A percentile compares a stretch with the other conserved stretches of the same genome.
Evolutionary conservation across 2,113 vertebrate species (phyloP).

Genomic region (Mystacornis crossleyi): DNA sequence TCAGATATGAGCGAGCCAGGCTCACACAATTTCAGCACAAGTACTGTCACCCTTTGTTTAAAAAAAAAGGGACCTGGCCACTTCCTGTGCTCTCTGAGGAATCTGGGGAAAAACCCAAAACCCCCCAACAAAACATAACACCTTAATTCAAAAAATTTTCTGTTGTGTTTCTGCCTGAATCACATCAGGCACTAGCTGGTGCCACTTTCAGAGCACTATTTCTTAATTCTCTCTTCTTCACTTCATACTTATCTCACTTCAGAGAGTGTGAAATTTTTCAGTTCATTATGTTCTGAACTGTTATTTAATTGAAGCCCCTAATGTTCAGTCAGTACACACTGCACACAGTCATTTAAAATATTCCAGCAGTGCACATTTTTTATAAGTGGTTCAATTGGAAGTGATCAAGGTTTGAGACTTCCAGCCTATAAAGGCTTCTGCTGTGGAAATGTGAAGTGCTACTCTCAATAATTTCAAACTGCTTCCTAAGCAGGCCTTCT

Average conservation of each 20-base stretch:
- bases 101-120: background rate
- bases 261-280: conserved; percentile 70
- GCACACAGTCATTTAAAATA: conserved; percentile 71
- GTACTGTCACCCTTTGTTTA: background rate
- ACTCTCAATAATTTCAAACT: conserved; percentile 61
- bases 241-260: conserved; percentile 65
- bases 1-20: background rate
- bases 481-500: conserved; percentile 48
- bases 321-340: conserved; percentile 66
- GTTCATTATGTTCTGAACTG: conserved; percentile 72
- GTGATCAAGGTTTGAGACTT: conserved; percentile 65
- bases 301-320: conserved; percentile 70
- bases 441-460: conserved; percentile 62
- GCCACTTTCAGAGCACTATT: conserved; percentile 25
- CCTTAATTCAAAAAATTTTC: background rate
- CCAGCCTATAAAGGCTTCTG: conserved; percentile 54
- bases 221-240: conserved; percentile 60
- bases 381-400: conserved; percentile 62
- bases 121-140: background rate
- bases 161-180: conserved; percentile 24
- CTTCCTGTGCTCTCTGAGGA: background rate
- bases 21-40: background rate
- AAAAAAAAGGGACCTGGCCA: background rate
- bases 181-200: conserved; percentile 20
- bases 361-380: conserved; percentile 66